Conservation (phyloP, 2,113 vertebrate species). For the Heliornis fulica region DNA sequence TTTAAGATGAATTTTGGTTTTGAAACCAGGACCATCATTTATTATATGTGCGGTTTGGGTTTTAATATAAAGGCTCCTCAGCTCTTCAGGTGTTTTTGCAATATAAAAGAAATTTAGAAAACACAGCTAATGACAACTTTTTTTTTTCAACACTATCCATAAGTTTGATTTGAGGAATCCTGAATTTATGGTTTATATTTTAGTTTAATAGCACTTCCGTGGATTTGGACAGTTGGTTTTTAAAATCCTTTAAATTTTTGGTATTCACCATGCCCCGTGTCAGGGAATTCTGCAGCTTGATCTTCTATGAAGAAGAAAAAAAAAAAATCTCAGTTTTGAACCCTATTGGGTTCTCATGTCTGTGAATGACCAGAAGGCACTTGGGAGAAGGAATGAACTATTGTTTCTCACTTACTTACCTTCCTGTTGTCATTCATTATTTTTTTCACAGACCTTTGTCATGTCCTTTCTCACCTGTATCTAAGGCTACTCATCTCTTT, state of each 20-base stretch:
- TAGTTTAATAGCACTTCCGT: neutral
- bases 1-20: neutral
- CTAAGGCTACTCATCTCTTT: neutral
- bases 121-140: neutral
- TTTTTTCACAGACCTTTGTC: neutral
- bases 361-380: neutral
- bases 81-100: neutral
- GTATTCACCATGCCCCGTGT: neutral
- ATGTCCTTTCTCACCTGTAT: neutral
- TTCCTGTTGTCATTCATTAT: neutral
- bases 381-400: neutral
- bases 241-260: neutral
- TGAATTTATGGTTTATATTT: neutral
- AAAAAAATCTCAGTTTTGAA: neutral
- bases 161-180: neutral
- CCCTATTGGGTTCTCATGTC: neutral
- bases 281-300: neutral
- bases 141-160: rapidly evolving
- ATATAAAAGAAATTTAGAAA: neutral
- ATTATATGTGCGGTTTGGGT: neutral
- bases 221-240: neutral
- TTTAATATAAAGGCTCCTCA: neutral
- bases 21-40: neutral
- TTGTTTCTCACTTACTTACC: neutral
- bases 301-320: neutral